Evolutionary conservation across 1,140 invertebrate genomes (phyloP), one percentile per base, ranked within the genome.

Genomic region (Euwallacea fornicatus): DNA sequence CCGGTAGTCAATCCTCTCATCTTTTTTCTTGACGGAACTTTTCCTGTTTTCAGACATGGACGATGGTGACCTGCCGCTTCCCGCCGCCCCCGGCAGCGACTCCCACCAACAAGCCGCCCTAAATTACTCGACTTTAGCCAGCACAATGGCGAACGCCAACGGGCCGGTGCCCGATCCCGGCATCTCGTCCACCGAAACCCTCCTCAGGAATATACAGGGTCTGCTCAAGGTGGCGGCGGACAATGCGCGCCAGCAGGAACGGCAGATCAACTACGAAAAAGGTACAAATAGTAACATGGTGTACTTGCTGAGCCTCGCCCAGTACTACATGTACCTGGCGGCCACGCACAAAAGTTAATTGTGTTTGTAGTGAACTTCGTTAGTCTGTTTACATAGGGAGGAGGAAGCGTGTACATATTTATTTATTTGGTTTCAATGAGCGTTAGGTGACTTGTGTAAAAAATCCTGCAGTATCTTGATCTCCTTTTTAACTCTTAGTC

Each of bases 251-350:
- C 95, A 97, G 80, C 94, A 97, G 83, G 95, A 98, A 81, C 87
- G 94, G 74, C 94, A 97, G 84, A 93, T 96, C 81, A 95, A 92
- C 86, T 94, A 95, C 82, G 95, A 98, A 85, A 97, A 96, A 95
- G 94, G 96, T 97, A 85, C 81, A 78, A 82, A 82, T 77, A 82
- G 81, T 71, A 82, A 82, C 82, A 81, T 80, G 77, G 77, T 83
- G 70, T 82, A 81, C 78, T 77, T 82, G 55, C 74, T 82, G 64
- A 81, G 80, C 62, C 69, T 82, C 55, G 81, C 81, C 7, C 81
- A 82, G 74, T 82, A 82, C 73, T 82, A 82, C 66, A 82, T 82
- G 78, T 82, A 82, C 70, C 73, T 82, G 64, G 81, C 81, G 7
- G 81, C 81, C 13, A 82, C 81, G 72, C 81, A 82, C 50, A 82